Evolutionary conservation across 2,888 invertebrate species (phyloP).

Genomic region (Tetranychus truncatus): DNA sequence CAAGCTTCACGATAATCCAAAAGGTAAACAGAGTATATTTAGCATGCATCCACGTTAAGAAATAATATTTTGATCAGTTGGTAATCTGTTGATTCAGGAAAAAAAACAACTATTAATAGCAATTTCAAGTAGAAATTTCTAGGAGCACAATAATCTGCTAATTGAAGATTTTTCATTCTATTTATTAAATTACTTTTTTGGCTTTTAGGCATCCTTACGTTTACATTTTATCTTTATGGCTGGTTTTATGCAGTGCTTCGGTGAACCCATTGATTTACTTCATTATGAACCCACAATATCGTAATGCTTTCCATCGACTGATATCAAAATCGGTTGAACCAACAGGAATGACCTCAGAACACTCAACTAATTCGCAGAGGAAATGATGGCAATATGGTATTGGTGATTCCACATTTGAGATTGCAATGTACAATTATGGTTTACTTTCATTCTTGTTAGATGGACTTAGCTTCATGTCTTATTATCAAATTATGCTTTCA

Average conservation of each 20-base stretch:
- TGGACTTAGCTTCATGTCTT: no score
- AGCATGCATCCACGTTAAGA: no score
- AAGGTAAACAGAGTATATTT: not conserved
- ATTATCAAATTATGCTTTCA: no score
- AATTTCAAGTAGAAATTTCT: no score
- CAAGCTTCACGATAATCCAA: not conserved
- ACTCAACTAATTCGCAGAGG: not conserved
- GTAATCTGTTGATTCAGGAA: not conserved
- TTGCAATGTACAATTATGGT: no score
- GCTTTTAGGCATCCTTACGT: conserved; percentile 41
- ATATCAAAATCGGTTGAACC: not conserved
- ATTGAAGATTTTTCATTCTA: not conserved
- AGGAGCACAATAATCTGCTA: not conserved
- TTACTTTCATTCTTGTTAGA: no score
- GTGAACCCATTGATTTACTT: conserved; percentile 79
- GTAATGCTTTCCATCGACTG: conserved; percentile 34
- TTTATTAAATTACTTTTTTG: not conserved
- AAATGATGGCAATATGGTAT: not conserved
- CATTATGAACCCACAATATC: conserved; percentile 65
- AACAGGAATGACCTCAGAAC: not conserved
- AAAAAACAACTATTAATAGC: no score
- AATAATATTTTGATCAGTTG: not conserved
- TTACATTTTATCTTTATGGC: conserved; percentile 61
- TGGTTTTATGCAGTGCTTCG: conserved; percentile 75
- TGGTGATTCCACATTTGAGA: no score